Evolutionary conservation across 2,888 invertebrate genomes (phyloP).

Genomic region (Galerucella calmariensis): DNA sequence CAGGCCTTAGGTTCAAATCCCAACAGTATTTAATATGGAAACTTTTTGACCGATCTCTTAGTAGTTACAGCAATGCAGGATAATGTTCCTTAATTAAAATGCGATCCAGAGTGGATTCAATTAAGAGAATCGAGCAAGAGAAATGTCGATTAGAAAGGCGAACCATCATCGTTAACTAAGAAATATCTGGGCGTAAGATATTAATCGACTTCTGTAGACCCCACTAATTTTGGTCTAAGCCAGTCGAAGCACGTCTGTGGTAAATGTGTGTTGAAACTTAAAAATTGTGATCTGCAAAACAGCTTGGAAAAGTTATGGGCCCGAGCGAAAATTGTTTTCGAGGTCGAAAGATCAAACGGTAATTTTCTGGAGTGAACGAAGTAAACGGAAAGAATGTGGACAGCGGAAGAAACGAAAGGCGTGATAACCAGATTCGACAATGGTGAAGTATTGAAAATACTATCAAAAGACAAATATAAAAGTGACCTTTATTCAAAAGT

Average conservation of each 20-base stretch:
- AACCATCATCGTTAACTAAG: background rate
- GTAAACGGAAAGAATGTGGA: slow-evolving; percentile 2
- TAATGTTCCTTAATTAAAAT: background rate
- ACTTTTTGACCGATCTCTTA: too few species aligned
- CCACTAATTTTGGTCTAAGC: background rate
- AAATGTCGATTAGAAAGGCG: background rate
- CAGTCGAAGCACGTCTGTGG: slow-evolving; percentile 27
- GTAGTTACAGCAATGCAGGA: background rate
- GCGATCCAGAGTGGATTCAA: background rate
- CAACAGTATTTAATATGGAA: too few species aligned
- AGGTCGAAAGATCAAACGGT: slow-evolving; percentile 25
- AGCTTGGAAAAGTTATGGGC: slow-evolving; percentile 27
- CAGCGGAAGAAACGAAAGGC: slow-evolving; percentile 14
- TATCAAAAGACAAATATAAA: background rate
- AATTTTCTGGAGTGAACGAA: slow-evolving; percentile 18
- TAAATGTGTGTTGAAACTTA: slow-evolving; percentile 33
- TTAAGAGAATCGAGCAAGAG: background rate
- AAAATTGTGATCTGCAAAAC: slow-evolving; percentile 27
- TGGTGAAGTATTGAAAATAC: background rate
- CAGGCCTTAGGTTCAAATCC: too few species aligned
- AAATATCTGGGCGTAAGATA: background rate
- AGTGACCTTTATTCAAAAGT: background rate
- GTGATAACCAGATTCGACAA: background rate
- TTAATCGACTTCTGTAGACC: background rate
- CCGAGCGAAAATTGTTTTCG: slow-evolving; percentile 17